These are phyloP conservation scores for Caenorhabditis sp. DNA, from an alignment of 2,888 invertebrate genomes.

Conservation along the genomic window DNA sequence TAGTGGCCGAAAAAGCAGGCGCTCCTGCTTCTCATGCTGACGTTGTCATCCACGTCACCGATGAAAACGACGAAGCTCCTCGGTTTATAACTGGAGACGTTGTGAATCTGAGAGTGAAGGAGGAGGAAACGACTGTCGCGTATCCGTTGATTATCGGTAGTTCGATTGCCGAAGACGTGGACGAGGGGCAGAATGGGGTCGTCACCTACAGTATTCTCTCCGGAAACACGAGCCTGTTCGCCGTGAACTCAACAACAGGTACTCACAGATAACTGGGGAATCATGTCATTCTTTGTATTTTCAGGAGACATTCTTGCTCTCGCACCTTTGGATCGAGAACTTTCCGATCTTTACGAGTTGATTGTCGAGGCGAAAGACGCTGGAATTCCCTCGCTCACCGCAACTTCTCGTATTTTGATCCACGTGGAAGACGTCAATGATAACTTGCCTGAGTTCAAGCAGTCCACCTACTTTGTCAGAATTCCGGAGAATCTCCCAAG, in stretches of 20 bases:
- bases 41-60: slow-evolving; percentile 56
- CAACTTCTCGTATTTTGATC: slow-evolving; percentile 50
- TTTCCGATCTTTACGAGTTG: slow-evolving; percentile 47
- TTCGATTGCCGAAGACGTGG: slow-evolving; percentile 62
- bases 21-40: slow-evolving; percentile 12
- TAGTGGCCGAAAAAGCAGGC: neutral
- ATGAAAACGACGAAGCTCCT: slow-evolving; percentile 70
- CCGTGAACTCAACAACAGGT: slow-evolving; percentile 62
- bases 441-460: slow-evolving; percentile 81
- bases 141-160: slow-evolving; percentile 52
- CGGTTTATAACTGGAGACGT: slow-evolving; percentile 65
- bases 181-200: slow-evolving; percentile 54
- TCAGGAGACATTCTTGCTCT: slow-evolving; percentile 54
- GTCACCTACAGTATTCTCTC: slow-evolving; percentile 66
- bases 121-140: slow-evolving; percentile 38
- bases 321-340: slow-evolving; percentile 58
- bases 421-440: slow-evolving; percentile 68
- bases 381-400: slow-evolving; percentile 38
- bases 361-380: slow-evolving; percentile 61
- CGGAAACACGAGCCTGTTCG: slow-evolving; percentile 66
- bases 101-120: slow-evolving; percentile 48
- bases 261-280: neutral
- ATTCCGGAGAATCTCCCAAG: slow-evolving; percentile 80
- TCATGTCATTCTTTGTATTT: neutral
- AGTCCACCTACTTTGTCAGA: slow-evolving; percentile 79